phyloP scores from a whole-genome alignment of 2,888 invertebrate species.

The Anodontia alba region DNA sequence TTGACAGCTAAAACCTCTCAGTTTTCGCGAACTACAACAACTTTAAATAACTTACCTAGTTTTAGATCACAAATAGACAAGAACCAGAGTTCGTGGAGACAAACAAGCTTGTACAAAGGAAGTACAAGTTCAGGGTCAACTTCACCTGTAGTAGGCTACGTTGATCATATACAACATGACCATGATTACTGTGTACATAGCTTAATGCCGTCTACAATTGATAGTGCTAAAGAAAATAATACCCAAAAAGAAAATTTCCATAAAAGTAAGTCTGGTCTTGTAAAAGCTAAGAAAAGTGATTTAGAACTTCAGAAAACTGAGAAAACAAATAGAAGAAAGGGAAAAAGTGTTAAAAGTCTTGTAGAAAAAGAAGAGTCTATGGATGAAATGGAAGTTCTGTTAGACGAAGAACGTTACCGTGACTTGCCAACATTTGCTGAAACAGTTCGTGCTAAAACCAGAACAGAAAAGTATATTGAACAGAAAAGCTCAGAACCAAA shows the following conservation, averaged over 20 bases:
- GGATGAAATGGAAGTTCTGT: conserved; percentile 32
- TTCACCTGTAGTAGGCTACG: neutral
- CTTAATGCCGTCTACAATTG: conserved; percentile 57
- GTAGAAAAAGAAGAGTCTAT: conserved; percentile 32
- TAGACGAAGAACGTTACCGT: conserved; percentile 44
- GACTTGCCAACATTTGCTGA: conserved; percentile 42
- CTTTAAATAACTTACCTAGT: no score
- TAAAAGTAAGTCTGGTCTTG: neutral
- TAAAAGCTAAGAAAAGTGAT: conserved; percentile 42
- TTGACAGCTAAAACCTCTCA: neutral
- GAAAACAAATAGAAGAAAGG: conserved; percentile 39
- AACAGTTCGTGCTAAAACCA: conserved; percentile 38
- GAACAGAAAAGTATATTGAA: conserved; percentile 55
- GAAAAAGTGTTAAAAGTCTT: conserved; percentile 15
- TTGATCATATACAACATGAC: conserved; percentile 72
- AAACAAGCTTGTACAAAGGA: neutral
- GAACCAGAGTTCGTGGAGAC: neutral
- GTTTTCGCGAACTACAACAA: neutral
- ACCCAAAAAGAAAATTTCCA: conserved; percentile 9
- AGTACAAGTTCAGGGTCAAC: neutral
- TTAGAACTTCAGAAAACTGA: conserved; percentile 30
- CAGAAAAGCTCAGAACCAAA: conserved; percentile 71
- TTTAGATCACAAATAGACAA: neutral
- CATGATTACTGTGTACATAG: conserved; percentile 77
- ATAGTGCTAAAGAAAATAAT: conserved; percentile 44